These are phyloP conservation scores for Caenorhabditis remanei DNA, from an alignment of 1,140 invertebrate species.

Conservation along the genomic window DNA sequence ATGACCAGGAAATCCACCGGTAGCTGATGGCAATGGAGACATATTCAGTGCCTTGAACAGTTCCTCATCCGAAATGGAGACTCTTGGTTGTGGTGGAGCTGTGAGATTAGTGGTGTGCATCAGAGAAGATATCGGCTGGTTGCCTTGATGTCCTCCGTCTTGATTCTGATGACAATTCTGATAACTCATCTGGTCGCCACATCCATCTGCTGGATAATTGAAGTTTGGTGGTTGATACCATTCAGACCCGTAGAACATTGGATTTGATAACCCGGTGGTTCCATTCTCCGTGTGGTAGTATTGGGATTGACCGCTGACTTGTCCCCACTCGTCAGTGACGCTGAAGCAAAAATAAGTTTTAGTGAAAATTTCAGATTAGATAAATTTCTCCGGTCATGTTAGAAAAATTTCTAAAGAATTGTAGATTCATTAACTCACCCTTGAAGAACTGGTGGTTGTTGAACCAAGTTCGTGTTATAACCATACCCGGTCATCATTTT, in stretches of 20 bases:
- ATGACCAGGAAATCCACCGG: not conserved
- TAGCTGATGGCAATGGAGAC: not conserved
- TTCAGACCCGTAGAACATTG: not conserved
- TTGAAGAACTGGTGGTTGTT: constrained; percentile 33
- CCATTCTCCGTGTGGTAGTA: constrained; percentile 40
- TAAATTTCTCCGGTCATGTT: no score
- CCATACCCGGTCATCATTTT: constrained; percentile 47
- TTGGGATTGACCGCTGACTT: constrained; percentile 2
- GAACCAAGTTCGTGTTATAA: constrained; percentile 45
- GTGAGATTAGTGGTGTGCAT: not conserved
- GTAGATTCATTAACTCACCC: not conserved
- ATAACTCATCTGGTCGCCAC: not conserved
- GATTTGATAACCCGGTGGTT: constrained; percentile 1
- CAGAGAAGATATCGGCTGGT: not conserved
- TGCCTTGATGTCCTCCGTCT: not conserved
- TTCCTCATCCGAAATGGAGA: constrained; percentile 27
- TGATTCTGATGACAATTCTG: not conserved
- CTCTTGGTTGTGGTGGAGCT: constrained; percentile 30
- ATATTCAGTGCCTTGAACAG: constrained; percentile 19
- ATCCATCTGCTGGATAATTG: not conserved
- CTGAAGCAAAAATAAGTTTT: not conserved
- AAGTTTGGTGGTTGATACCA: constrained; percentile 25
- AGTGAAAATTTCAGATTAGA: not conserved
- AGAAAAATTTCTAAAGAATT: not conserved
- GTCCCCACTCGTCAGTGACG: constrained; percentile 12